Base-by-base conservation (phyloP, 2,797 vertebrate genomes). In the Toxotes lorentzi region DNA sequence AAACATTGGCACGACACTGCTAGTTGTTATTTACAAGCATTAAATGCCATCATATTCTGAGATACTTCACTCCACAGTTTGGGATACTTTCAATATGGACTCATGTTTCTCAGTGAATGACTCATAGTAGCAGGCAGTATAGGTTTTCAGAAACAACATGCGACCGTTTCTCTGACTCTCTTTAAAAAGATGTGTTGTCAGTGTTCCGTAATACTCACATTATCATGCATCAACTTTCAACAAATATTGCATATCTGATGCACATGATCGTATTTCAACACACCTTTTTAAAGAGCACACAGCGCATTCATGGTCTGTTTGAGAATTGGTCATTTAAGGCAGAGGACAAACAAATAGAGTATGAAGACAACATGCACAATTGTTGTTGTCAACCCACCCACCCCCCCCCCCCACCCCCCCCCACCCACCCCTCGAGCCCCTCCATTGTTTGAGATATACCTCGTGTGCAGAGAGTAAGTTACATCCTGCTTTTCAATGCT, bases 341-440 rank as follows among this genome's bases (percentile, higher is more conserved):
- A 79, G 58, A 85, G 53, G 45, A 80, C 59, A 66, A 88, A 90
- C 67, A 41, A 78, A 90, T 23, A 61, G 23, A 67, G 50, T 57
- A 84, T 62, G 43, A 82, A 74, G 89, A 91, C 90, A 93, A 93
- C 90, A 89, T 91, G 92, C 93, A 94, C 91, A 93, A 92, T 86
- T 89, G 89, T 85, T 88, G 89, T 91, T 91, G 90, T 91, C 74
- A 0, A 62, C 50, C 57, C 60, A 70, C 48, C 32, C 57, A 2
- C 27, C 27, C 27, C 27, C 27, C 27, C 27, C 27, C 27, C 27
- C 3, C 27, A n/a, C n/a, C n/a, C 27, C 27, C 27, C 27, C 27
- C 27, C 27, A 2, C 27, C 27, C 3, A 2, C 38, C 61, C 63
- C 16, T 1, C 4, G 61, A 69, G 54, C 53, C 78, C 50, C 41